Conservation (phyloP, 2,797 vertebrate species). For the Etheostoma perlongum region DNA sequence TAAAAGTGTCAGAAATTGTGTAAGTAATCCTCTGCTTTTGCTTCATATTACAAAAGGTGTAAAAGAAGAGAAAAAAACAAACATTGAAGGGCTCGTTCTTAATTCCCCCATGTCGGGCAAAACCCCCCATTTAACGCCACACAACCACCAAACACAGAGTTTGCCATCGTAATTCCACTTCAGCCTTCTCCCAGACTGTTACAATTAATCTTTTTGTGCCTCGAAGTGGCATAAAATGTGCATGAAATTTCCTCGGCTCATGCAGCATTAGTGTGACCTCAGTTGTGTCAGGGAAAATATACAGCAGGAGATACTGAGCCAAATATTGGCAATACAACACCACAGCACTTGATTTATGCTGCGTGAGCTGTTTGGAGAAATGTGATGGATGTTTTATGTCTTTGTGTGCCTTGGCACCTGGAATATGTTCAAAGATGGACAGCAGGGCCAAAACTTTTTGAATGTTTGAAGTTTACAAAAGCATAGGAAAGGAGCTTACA, state of each 20-base stretch:
- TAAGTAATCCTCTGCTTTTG: slow-evolving; percentile 21
- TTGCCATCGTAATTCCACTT: slow-evolving; percentile 42
- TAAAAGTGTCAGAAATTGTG: slow-evolving; percentile 17
- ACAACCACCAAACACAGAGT: slow-evolving; percentile 19
- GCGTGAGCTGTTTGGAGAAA: slow-evolving; percentile 43
- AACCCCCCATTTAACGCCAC: slow-evolving; percentile 5
- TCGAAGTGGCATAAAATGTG: slow-evolving; percentile 31
- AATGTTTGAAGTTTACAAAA: slow-evolving; percentile 8
- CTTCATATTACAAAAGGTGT: slow-evolving; percentile 17
- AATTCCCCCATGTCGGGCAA: slow-evolving; percentile 5
- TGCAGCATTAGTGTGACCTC: slow-evolving; percentile 37
- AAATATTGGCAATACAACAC: slow-evolving; percentile 52
- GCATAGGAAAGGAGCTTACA: neutral
- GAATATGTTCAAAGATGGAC: slow-evolving; percentile 25
- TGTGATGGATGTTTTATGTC: slow-evolving; percentile 53
- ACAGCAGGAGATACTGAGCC: slow-evolving; percentile 58
- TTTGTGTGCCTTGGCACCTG: slow-evolving; percentile 23
- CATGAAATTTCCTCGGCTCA: slow-evolving; percentile 26
- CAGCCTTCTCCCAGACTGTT: slow-evolving; percentile 21
- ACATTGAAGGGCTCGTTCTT: neutral
- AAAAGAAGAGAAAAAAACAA: neutral
- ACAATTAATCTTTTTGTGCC: slow-evolving; percentile 53
- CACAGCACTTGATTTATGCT: slow-evolving; percentile 39
- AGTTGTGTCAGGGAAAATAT: slow-evolving; percentile 47
- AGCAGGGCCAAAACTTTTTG: neutral